Evolutionary conservation across 2,797 vertebrate genomes (phyloP).

Genomic region (Sternarchorhynchus goeldii): DNA sequence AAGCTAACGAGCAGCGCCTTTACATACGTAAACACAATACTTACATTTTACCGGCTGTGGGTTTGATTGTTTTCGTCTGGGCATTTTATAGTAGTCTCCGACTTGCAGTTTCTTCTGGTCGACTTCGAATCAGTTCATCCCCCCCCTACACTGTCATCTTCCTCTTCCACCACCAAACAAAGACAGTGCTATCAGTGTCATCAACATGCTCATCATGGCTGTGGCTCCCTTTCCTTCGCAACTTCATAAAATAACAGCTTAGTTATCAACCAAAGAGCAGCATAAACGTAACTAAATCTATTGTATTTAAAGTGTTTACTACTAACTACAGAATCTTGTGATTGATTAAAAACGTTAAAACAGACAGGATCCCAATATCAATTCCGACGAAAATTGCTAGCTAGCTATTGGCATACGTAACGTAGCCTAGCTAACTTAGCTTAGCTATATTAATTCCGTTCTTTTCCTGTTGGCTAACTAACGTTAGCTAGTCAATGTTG

Average conservation of each 20-base stretch:
- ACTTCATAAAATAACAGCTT: conserved; percentile 5
- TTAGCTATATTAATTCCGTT: neutral
- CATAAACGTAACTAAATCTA: neutral
- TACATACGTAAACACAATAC: conserved; percentile 51
- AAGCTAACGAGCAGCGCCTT: neutral
- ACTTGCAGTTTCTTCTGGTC: conserved; percentile 56
- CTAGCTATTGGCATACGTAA: neutral
- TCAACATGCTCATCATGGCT: conserved; percentile 31
- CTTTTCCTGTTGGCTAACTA: neutral
- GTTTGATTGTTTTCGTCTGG: conserved; percentile 88
- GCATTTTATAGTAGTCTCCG: conserved; percentile 74
- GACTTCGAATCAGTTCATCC: conserved; percentile 58
- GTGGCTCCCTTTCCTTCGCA: conserved; percentile 17
- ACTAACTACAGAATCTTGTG: neutral
- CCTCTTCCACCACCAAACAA: conserved; percentile 72
- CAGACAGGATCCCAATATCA: too few species aligned
- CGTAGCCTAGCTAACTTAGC: neutral
- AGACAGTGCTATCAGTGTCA: conserved; percentile 44
- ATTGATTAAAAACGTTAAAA: too few species aligned
- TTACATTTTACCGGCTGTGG: conserved; percentile 89
- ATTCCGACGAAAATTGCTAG: too few species aligned
- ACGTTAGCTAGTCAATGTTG: conserved; percentile 21
- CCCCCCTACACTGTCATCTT: conserved; percentile 68
- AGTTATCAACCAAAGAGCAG: neutral
- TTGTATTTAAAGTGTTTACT: neutral